Evolutionary conservation across 2,113 vertebrate species (phyloP), one percentile per base, ranked within the genome.

Genomic region (Coptodon bakossiorum): DNA sequence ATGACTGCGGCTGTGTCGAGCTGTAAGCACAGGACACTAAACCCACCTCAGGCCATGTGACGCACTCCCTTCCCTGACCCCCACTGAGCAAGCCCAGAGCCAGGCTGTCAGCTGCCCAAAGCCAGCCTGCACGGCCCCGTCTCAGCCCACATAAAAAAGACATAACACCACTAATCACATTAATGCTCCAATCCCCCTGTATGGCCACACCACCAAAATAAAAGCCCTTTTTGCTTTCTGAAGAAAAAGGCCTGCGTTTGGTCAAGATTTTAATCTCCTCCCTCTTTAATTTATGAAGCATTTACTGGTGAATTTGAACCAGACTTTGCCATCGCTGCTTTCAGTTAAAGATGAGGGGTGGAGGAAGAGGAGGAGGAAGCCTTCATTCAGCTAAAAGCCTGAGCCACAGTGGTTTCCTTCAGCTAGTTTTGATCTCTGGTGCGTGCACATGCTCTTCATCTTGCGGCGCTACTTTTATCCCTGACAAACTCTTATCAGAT

Each of bases 121-220:
- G 84, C 34, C 87, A 89, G 92, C 91, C 91, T 89, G 86, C 81
- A 6, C 16, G n/a, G 86, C 93, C 90, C 90, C 92, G 91, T 87
- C 89, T 90, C 90, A 71, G 61, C 92, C 95, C 94, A 96, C 95
- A 95, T 95, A 66, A 95, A 95, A 93, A 92, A 94, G 90, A 91
- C 93, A 92, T 79, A 94, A 95, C 94, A 92, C 94, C 95, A 93
- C 95, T 95, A 95, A 96, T 96, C 95, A 92, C 95, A 94, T 96
- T 95, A 95, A 93, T 94, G 94, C 53, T 43, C 52, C 90, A 36
- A 90, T 93, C 94, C 87, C 90, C 87, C 57, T 9, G 85, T 89
- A 29, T 63, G 19, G 86, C 89, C 87, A 36, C 91, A 73, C 87
- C 92, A 81, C 85, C 91, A 91, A 90, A 92, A 94, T 93, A 95